Base-by-base conservation (phyloP, 2,797 vertebrate species). In the Chloroceryle amazona region DNA sequence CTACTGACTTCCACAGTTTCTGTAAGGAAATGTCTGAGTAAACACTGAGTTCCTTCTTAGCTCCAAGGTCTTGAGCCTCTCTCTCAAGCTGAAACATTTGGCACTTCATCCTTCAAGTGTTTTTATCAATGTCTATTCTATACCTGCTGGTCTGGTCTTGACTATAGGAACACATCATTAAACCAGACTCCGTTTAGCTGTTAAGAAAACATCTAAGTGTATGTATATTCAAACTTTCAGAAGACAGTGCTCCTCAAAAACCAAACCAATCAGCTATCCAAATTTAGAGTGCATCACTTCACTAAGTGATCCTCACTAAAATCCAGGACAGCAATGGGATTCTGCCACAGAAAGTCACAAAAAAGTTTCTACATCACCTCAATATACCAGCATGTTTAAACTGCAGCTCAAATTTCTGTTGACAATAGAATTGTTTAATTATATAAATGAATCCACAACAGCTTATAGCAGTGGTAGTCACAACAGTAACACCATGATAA, bases 11-110 rank as follows among this genome's bases (percentile, higher is more conserved):
- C 37, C 13, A 92, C n/a, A 47, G 63, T 89, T 93, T 92, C 81
- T 78, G 70, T 35, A 84, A 97, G 90, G 93, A 98, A 98, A 96
- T 5, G 20, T 88, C 93, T 91, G 89, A 97, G 31, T 89, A 97
- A 98, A 97, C 81, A 97, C 29, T 17, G 47, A 86, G 55, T 37
- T 39, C 11, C 28, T 79, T 73, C 74, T 93, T 75, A 93, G 85
- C 63, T 72, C 65, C 47, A 52, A 61, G 83, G 72, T 91, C 63
- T 89, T 72, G 68, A 93, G 88, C 51, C 13, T 68, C 31, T 86
- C 68, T 91, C 88, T 74, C 1, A 3, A 95, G 79, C 14, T 41
- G 1, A 47, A 89, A 54, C 57, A 72, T 76, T 17, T 37, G 68
- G 41, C 44, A 54, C 61, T 81, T 95, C 35, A 75, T 78, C 63